Evolutionary conservation across 1,140 invertebrate genomes (phyloP).

Genomic region (Neotoxoptera formosana): DNA sequence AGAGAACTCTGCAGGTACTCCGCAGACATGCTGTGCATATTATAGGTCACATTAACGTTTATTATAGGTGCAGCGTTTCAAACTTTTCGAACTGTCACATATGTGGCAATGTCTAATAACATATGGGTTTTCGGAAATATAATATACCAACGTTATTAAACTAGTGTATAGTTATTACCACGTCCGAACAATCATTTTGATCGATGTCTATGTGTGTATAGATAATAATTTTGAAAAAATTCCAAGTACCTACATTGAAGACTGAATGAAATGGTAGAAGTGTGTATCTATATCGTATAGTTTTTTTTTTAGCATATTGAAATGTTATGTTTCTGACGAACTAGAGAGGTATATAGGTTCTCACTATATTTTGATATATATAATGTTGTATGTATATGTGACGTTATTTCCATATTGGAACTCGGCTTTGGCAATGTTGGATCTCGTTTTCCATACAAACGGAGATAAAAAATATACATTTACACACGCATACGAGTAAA

Average conservation of each 20-base stretch:
- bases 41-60: neutral
- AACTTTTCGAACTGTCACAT: neutral
- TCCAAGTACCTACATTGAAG: neutral
- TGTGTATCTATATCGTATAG: neutral
- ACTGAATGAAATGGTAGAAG: neutral
- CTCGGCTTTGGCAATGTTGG: neutral
- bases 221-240: neutral
- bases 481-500: neutral
- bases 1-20: neutral
- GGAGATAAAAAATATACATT: neutral
- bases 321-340: neutral
- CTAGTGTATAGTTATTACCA: neutral
- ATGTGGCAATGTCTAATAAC: neutral
- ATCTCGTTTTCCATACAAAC: slow-evolving; percentile 14
- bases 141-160: neutral
- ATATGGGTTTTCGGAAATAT: neutral
- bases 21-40: neutral
- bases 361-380: neutral
- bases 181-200: neutral
- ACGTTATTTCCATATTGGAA: neutral
- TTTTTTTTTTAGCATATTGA: neutral
- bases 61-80: neutral
- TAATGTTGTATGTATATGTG: too few relatives aligned
- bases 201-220: neutral
- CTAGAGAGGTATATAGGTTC: too few relatives aligned